Evolutionary conservation across 64 coral and sea anemone genomes (phyloP).

Genomic region (Anthopleura sola): DNA sequence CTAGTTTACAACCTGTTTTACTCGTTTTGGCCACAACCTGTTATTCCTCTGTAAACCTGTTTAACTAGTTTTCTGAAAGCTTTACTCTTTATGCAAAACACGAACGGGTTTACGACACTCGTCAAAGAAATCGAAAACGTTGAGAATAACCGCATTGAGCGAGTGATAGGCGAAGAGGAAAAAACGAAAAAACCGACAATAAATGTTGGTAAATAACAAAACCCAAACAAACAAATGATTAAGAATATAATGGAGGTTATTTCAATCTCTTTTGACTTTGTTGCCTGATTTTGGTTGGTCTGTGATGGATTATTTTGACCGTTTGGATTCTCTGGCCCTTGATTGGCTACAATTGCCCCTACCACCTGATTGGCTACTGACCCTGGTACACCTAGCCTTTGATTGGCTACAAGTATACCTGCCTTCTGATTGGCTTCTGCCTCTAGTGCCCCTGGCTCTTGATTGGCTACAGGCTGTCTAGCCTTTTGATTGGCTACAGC

Average conservation of each 20-base stretch:
- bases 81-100: slow-evolving; percentile 8
- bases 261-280: neutral
- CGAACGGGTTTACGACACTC: neutral
- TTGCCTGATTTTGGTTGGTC: neutral
- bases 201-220: slow-evolving; percentile 3
- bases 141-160: neutral
- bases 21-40: neutral
- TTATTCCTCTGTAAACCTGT: neutral
- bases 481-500: neutral
- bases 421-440: neutral
- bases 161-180: neutral
- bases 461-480: neutral
- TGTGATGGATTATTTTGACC: neutral
- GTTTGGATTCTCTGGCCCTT: neutral
- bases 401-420: neutral
- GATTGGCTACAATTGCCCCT: no score
- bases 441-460: neutral
- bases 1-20: neutral
- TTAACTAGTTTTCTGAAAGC: neutral
- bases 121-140: neutral
- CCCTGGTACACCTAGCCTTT: neutral
- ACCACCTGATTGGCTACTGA: neutral
- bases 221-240: neutral
- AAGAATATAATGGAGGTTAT: neutral
- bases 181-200: neutral